Base-by-base conservation (phyloP, 2,888 invertebrate species). In the Hesperia comma region DNA sequence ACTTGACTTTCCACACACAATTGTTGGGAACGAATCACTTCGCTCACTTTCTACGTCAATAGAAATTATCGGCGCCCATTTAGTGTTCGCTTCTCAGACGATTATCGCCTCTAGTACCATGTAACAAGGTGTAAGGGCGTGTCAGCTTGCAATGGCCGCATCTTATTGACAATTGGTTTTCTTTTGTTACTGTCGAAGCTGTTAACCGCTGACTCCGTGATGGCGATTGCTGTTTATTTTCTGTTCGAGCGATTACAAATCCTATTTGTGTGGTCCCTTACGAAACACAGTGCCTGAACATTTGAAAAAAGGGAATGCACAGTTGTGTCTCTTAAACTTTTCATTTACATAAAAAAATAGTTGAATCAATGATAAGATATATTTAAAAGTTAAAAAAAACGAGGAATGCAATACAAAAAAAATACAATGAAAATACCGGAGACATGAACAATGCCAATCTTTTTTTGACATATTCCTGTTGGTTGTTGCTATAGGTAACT, bases 31-130 rank as follows among this genome's bases (percentile, higher is more conserved):
- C 81, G 69, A 70, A 75, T 74, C 70, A 75, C 76, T 77, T 84
- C 85, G 83, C 90, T 84, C 84, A 83, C 90, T 87, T 83, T 82
- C 82, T 81, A 79, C 72, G 74, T 78, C 78, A 75, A 77, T 80
- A 77, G 78, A 78, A 80, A 79, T 78, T 77, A 77, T 76, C 70
- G 70, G 68, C 66, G 67, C 21, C 70, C 63, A 61, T 37, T 70
- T 43, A 49, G 62, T 53, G 40, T 26, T 53, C 14, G 60, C 66
- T 62, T 62, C 60, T 32, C 46, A 54, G 40, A 46, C 63, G 61
- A 77, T 67, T 70, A 58, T 71, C 56, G 62, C 69, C 76, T 68
- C 26, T 77, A 72, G 21, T 0, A 0, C 17, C 19, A n/a, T 43
- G 68, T 21, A 54, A 63, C 63, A 72, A 70, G 61, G 63, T 62